These are phyloP conservation scores for Cinara cedri DNA, from an alignment of 2,888 invertebrate species.

Conservation along the genomic window DNA sequence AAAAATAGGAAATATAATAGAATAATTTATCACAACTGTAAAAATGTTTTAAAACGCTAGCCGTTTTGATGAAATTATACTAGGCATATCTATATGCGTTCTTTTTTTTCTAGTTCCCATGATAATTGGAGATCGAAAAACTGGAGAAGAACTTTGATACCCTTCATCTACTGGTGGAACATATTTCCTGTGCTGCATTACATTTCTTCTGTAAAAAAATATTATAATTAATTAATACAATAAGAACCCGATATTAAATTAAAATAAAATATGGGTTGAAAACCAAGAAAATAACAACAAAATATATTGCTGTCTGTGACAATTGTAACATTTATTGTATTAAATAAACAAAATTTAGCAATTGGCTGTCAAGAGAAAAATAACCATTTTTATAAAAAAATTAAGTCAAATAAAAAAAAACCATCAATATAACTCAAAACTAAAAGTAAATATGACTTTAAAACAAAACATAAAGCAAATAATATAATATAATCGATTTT, in stretches of 20 bases:
- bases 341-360: not conserved
- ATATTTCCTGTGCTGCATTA: constrained; percentile 44
- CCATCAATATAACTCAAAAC: constrained; percentile 2
- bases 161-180: constrained; percentile 36
- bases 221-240: constrained; percentile 19
- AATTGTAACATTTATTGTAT: constrained; percentile 6
- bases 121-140: constrained; percentile 15
- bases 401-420: constrained; percentile 17
- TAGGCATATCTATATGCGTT: constrained; percentile 27
- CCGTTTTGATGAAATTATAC: constrained; percentile 37
- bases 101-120: constrained; percentile 42
- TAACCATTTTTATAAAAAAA: not conserved
- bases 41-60: constrained; percentile 39
- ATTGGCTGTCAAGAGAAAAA: not conserved
- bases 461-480: too few relatives aligned
- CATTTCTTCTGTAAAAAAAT: constrained; percentile 48
- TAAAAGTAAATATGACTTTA: not conserved
- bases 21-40: constrained; percentile 23
- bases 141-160: constrained; percentile 45
- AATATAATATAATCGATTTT: too few relatives aligned
- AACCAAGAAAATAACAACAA: not conserved
- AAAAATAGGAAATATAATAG: constrained; percentile 20
- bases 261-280: not conserved
- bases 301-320: not conserved
- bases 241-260: not conserved